These are phyloP conservation scores for Podarcis raffonei DNA, from an alignment of 2,113 vertebrate species.

Conservation along the genomic window DNA sequence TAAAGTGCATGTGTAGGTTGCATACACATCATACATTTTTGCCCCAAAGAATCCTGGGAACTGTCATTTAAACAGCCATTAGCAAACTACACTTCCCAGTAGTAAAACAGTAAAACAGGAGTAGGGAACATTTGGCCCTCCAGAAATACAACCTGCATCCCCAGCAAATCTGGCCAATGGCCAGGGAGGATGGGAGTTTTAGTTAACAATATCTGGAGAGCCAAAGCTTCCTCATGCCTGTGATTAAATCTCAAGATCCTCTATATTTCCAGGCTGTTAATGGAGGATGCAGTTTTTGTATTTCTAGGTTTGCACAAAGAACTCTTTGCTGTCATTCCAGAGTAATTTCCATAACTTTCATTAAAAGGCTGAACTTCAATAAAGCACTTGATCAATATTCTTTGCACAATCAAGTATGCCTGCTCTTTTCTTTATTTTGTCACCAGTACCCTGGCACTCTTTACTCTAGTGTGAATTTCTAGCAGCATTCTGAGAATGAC, in stretches of 20 bases:
- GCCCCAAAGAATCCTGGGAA: too few relatives aligned
- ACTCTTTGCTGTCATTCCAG: neutral
- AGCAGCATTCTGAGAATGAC: constrained; percentile 1
- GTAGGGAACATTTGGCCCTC: too few relatives aligned
- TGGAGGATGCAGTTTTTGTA: neutral
- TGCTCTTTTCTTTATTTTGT: neutral
- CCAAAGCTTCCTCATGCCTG: too few relatives aligned
- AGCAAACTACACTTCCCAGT: too few relatives aligned
- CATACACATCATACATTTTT: too few relatives aligned
- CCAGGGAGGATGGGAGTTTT: too few relatives aligned
- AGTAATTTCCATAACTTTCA: neutral
- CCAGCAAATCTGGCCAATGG: too few relatives aligned
- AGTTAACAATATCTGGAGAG: too few relatives aligned
- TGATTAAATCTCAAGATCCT: neutral
- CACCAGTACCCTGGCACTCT: neutral
- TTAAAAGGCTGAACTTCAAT: neutral
- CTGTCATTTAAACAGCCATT: too few relatives aligned
- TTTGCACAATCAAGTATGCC: neutral
- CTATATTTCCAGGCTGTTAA: neutral
- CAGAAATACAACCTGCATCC: too few relatives aligned
- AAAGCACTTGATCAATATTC: neutral
- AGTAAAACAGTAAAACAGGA: too few relatives aligned
- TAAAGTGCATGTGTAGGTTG: too few relatives aligned
- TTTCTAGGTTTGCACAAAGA: neutral
- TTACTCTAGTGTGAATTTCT: neutral